phyloP scores from a whole-genome alignment of 1,140 invertebrate genomes.

The Temnothorax nylanderi region DNA sequence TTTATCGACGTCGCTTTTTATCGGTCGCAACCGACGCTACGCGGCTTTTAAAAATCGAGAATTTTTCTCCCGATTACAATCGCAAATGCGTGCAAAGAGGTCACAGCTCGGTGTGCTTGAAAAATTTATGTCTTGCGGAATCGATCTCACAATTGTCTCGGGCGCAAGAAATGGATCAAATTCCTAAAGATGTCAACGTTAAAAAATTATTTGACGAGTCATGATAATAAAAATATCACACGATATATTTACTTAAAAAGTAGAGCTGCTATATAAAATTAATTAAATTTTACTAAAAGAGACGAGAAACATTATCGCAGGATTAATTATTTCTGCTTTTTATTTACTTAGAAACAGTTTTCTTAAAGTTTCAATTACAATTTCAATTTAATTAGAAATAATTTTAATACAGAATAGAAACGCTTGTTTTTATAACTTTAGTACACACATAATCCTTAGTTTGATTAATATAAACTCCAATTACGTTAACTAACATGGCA shows the following conservation, averaged over 20 bases:
- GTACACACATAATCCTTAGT: not conserved
- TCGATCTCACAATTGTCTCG: not conserved
- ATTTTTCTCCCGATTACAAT: slow-evolving; percentile 42
- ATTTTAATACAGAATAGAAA: not conserved
- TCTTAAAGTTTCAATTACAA: not conserved
- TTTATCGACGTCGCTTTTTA: slow-evolving; percentile 56
- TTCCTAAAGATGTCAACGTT: not conserved
- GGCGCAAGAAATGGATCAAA: not conserved
- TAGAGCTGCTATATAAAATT: not conserved
- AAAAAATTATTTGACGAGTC: not conserved
- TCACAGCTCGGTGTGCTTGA: not conserved
- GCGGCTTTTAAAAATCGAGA: slow-evolving; percentile 43
- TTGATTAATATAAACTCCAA: slow-evolving; percentile 40
- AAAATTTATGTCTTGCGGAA: slow-evolving; percentile 15
- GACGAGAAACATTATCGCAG: not conserved
- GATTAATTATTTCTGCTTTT: not conserved
- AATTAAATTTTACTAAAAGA: not conserved
- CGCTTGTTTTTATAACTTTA: slow-evolving; percentile 32
- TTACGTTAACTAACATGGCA: slow-evolving; percentile 15
- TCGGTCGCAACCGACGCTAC: slow-evolving; percentile 1
- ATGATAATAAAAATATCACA: not conserved
- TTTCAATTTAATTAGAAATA: slow-evolving; percentile 10
- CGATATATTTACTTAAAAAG: not conserved
- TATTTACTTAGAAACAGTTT: not conserved
- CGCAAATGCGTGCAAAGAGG: slow-evolving; percentile 15